Base-by-base conservation (phyloP, 2,888 invertebrate genomes). In the Harpalus rufipes region DNA sequence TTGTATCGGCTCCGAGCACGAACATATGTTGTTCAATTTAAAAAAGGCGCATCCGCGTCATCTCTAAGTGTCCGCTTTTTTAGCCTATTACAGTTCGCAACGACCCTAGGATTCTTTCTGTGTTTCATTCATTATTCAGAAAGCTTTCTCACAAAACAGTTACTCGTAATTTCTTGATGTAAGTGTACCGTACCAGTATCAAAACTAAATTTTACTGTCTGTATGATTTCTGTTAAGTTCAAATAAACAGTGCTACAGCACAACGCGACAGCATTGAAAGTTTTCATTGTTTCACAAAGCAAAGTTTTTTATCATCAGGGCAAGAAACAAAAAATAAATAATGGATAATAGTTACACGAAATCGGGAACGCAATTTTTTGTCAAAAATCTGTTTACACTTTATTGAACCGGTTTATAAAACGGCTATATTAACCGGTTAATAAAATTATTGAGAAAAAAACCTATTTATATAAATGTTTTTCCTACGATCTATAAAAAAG, bases 1-100 rank as follows among this genome's bases (percentile, higher is more conserved):
- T 86, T 85, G 78, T 68, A 83, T 86, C 86, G 86, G 86, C 86
- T 85, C 86, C 86, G 86, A 85, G 84, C 85, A 85, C 80, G 80
- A 85, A 80, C 80, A 80, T 68, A 78, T 84, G 78, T 84, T 84
- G 78, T 84, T 83, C 83, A 83, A 59, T 83, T 82, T 83, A 74
- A 83, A 74, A 76, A 83, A 82, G 82, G 59, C 82, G 58, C 74
- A 58, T 59, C 41, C 56, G 82, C 87, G 87, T 88, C 88, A 89
- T 88, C 88, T 89, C 89, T 89, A 89, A 90, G 89, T 90, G 90
- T 89, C 89, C 88, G 89, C 90, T 90, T 90, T 88, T 89, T 89
- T 90, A 89, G 89, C 89, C 89, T 88, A 44, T 81, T 84, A 89
- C 89, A 89, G 89, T 88, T 88, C 88, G 89, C 88, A 89, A 85